These are phyloP conservation scores for Saccopteryx leptura DNA, from an alignment of 2,113 vertebrate genomes.

Conservation along the genomic window DNA sequence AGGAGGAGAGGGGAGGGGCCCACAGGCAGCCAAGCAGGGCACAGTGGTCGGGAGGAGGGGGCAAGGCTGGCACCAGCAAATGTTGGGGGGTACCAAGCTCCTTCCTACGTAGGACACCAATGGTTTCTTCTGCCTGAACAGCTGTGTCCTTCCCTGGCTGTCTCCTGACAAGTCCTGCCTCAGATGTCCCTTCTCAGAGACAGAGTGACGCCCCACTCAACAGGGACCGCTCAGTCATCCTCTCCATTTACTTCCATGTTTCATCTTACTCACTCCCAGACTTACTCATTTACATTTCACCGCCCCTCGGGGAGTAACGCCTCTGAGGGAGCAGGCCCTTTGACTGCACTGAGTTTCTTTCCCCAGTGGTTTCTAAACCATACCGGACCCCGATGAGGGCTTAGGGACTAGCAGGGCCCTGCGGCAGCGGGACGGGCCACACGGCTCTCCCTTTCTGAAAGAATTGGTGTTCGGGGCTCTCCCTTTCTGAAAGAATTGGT, in stretches of 20 bases:
- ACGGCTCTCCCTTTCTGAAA: background rate
- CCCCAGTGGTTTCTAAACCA: background rate
- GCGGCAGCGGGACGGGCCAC: background rate
- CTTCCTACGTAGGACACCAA: background rate
- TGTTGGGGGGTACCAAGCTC: background rate
- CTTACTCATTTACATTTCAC: background rate
- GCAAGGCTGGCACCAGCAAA: rapidly evolving
- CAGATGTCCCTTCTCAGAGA: background rate
- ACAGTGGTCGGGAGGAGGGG: too few species aligned
- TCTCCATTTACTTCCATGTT: background rate
- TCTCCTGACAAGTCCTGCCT: background rate
- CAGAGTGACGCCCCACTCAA: background rate
- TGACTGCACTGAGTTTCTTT: background rate
- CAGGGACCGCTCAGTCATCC: background rate
- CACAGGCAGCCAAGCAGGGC: rapidly evolving
- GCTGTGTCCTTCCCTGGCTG: background rate
- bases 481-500: too few species aligned
- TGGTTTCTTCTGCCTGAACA: background rate
- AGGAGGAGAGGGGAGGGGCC: background rate
- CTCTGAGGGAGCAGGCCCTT: background rate
- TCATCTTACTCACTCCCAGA: background rate
- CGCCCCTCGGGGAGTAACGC: background rate
- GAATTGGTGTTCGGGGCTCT: too few species aligned
- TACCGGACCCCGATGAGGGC: background rate
- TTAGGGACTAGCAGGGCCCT: background rate